A percentile compares a stretch with the other conserved stretches of the same genome.
These are phyloP conservation scores for Ephestia elutella DNA, from an alignment of 1,140 invertebrate species.

Conservation along the genomic window DNA sequence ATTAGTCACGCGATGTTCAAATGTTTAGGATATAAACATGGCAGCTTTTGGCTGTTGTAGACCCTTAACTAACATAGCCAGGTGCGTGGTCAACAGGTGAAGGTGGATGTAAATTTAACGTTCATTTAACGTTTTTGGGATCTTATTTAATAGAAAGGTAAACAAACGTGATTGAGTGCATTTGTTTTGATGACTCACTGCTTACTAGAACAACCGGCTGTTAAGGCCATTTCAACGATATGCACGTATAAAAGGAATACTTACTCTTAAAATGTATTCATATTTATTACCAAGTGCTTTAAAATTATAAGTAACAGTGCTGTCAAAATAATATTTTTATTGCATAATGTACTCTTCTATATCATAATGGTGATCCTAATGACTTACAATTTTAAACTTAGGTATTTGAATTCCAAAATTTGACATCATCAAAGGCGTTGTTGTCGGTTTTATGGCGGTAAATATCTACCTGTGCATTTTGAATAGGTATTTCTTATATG, in stretches of 20 bases:
- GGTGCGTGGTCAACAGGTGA: constrained; percentile 60
- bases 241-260: neutral
- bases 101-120: constrained; percentile 36
- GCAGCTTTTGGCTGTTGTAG: constrained; percentile 14
- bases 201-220: neutral
- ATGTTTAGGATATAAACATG: constrained; percentile 48
- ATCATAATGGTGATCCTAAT: too few species aligned
- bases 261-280: too few species aligned
- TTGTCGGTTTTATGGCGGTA: constrained; percentile 13
- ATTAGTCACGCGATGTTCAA: constrained; percentile 42
- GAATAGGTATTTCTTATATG: constrained; percentile 16
- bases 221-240: constrained; percentile 1
- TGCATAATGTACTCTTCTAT: too few species aligned
- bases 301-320: too few species aligned
- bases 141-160: neutral
- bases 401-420: neutral
- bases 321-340: too few species aligned
- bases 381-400: neutral
- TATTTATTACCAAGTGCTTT: too few species aligned
- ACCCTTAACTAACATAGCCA: constrained; percentile 34
- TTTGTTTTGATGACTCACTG: constrained; percentile 2
- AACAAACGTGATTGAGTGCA: constrained; percentile 1
- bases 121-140: constrained; percentile 2
- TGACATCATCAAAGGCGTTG: neutral
- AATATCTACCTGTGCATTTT: constrained; percentile 14